Base-by-base conservation (phyloP, 2,888 invertebrate genomes). In the Mamestra brassicae region DNA sequence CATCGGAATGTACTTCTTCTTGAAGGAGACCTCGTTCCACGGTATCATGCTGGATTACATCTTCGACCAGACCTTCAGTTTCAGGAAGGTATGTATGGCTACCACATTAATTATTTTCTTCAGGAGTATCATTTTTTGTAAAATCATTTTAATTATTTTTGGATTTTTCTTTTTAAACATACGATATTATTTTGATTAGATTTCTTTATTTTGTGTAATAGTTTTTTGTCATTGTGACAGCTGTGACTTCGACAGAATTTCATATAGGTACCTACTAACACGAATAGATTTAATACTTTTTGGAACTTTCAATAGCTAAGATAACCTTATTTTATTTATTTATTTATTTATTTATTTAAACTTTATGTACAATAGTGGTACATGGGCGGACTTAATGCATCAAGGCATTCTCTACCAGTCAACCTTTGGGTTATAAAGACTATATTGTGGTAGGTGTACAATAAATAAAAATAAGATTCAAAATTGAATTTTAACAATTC, bases 1-100 rank as follows among this genome's bases (percentile, higher is more conserved):
- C 36, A 95, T 97, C 61, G 97, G 97, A 70, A 98, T 98, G 98
- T 97, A 98, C 85, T 95, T 97, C 89, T 97, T 98, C 94, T 93
- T 98, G 89, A 91, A 95, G 96, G 93, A 97, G 82, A 95, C 94
- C 92, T 98, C 96, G 82, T 97, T 97, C 94, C 96, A 96, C 89
- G 97, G 97, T 74, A 95, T 97, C 76, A 97, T 96, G 96, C 93
- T 97, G 92, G 96, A 97, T 81, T 95, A 95, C 90, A 93, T 96
- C 88, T 96, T 96, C 86, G 94, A 95, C 58, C 94, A 94, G 87
- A 93, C 89, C 87, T 91, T 89, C 57, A 91, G 89, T 38, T 95
- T 95, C 81, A 95, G 95, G 88, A 94, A 90, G 94, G 97, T 97
- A 57, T 71, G 86, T 82, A 79, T 36, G 0, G 11, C 55, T 3